A percentile compares a stretch with the other conserved stretches of the same genome.
Evolutionary conservation across 2,113 vertebrate species (phyloP).

Genomic region (Ciconia stormi): DNA sequence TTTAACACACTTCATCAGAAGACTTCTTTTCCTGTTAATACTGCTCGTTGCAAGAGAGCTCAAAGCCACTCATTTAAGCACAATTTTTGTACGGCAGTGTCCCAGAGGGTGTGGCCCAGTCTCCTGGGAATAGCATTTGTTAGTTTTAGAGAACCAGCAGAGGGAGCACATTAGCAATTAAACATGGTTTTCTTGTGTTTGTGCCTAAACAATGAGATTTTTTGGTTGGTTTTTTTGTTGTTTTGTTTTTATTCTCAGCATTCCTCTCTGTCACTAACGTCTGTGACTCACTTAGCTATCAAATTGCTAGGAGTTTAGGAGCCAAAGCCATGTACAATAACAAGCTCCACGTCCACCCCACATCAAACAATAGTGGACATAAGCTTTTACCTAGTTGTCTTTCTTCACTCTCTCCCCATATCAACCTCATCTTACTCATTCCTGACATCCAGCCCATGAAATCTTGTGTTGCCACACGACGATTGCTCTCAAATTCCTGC

Average conservation of each 20-base stretch:
- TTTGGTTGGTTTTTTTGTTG: slow-evolving; percentile 4
- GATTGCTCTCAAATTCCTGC: not conserved
- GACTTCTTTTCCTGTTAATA: not conserved
- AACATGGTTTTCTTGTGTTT: slow-evolving; percentile 31
- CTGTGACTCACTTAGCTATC: slow-evolving; percentile 41
- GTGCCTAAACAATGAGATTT: slow-evolving; percentile 52
- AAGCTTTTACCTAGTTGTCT: not conserved
- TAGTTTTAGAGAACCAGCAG: slow-evolving; percentile 50
- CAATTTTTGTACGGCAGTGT: not conserved
- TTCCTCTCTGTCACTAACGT: slow-evolving; percentile 11
- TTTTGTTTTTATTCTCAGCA: slow-evolving; percentile 52
- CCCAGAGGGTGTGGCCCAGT: slow-evolving; percentile 32
- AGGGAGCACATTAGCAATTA: slow-evolving; percentile 68
- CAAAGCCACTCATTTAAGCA: not conserved
- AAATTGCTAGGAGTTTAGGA: not conserved
- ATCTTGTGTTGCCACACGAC: not conserved
- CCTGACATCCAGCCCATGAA: not conserved
- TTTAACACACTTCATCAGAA: not conserved
- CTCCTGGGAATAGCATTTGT: slow-evolving; percentile 28
- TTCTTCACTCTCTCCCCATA: not conserved
- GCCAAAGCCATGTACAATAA: not conserved
- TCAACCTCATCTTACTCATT: not conserved
- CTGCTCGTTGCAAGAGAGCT: not conserved
- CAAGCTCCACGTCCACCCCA: not conserved
- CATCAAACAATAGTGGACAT: not conserved